A percentile compares a stretch with the other conserved stretches of the same genome.
These are phyloP conservation scores for Cephonodes hylas DNA, from an alignment of 2,888 invertebrate genomes.

Conservation along the genomic window DNA sequence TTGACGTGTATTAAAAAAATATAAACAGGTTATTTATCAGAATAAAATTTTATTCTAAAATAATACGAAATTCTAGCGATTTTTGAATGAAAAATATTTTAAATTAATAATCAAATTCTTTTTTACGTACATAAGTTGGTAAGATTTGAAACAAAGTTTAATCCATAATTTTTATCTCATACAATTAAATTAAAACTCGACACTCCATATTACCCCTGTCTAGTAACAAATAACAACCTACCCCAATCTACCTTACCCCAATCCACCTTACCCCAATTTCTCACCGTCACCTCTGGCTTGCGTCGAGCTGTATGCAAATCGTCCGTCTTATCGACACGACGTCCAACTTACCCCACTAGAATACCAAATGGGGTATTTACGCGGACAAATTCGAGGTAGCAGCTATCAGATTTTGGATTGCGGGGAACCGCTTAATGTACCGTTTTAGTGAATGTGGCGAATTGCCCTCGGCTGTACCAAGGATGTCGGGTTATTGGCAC, in stretches of 20 bases:
- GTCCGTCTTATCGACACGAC: conserved; percentile 16
- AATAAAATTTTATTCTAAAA: no score
- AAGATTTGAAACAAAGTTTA: no score
- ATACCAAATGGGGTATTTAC: conserved; percentile 20
- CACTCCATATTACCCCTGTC: no score
- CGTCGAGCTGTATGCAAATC: conserved; percentile 17
- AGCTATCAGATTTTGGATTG: conserved; percentile 18
- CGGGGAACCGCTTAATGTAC: not conserved
- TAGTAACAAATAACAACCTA: not conserved
- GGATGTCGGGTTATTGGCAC: not conserved
- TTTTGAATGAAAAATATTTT: no score
- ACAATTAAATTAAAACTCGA: no score
- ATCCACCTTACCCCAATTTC: not conserved
- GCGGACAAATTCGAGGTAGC: conserved; percentile 19
- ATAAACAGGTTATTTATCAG: no score
- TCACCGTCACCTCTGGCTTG: conserved; percentile 5
- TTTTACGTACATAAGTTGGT: no score
- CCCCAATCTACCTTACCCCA: not conserved
- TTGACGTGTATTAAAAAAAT: no score
- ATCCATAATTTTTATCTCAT: no score
- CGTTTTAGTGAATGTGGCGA: not conserved
- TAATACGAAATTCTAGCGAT: no score
- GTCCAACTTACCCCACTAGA: conserved; percentile 17
- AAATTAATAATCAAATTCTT: no score
- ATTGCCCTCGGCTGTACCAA: not conserved